These are phyloP conservation scores for Megaptera novaeangliae DNA, from an alignment of 2,113 vertebrate genomes.

Conservation along the genomic window DNA sequence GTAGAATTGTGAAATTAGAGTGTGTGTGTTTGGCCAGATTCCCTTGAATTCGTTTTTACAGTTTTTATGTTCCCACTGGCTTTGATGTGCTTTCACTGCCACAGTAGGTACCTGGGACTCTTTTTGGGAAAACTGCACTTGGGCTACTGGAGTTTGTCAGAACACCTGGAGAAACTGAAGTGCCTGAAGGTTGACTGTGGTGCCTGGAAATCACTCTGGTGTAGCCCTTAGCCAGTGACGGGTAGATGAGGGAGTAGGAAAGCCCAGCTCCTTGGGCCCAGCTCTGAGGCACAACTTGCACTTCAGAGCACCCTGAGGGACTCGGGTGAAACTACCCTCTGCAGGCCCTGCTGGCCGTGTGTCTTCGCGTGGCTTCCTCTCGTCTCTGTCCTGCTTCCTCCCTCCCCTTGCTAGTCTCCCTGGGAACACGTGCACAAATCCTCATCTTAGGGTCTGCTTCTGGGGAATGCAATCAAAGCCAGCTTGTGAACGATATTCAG, in stretches of 20 bases:
- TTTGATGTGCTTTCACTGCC: not conserved
- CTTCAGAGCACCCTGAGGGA: not conserved
- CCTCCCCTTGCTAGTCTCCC: no score
- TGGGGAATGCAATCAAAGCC: not conserved
- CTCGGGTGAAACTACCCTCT: not conserved
- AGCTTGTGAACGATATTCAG: not conserved
- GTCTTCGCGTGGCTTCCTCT: not conserved
- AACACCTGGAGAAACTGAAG: not conserved
- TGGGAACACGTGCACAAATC: not conserved
- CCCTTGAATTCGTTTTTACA: not conserved
- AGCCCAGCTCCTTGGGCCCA: not conserved
- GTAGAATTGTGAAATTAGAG: not conserved
- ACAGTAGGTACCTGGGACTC: not conserved
- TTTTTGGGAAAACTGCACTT: not conserved
- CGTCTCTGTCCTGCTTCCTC: not conserved
- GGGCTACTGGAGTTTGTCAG: not conserved
- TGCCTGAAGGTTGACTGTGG: not conserved
- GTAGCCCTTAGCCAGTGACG: fast-evolving
- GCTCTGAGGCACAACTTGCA: not conserved
- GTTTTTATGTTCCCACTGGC: not conserved
- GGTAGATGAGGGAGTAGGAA: not conserved
- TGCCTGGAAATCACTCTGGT: not conserved
- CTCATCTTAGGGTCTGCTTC: not conserved
- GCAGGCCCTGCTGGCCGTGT: no score
- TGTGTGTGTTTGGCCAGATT: not conserved